A percentile compares a stretch with the other conserved stretches of the same genome.
These are phyloP conservation scores for Crocuta crocuta DNA, from an alignment of 2,113 vertebrate genomes.

Conservation along the genomic window DNA sequence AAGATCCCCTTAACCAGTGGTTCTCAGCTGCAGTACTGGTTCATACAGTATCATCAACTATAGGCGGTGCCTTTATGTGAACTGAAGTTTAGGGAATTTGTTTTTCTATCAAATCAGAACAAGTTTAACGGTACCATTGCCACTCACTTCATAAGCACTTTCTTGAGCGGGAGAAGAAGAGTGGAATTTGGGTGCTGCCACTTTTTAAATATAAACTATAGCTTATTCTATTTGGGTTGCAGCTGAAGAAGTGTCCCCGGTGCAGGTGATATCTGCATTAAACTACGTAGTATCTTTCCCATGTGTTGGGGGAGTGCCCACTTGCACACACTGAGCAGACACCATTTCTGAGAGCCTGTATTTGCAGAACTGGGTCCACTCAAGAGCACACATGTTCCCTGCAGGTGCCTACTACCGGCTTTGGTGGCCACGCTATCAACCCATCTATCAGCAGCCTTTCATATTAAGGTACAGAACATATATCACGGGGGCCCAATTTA, in stretches of 20 bases:
- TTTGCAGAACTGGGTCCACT: not conserved
- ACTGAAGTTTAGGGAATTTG: not conserved
- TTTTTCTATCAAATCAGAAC: not conserved
- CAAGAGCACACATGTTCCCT: conserved; percentile 26
- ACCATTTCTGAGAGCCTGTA: not conserved
- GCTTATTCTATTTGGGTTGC: not conserved
- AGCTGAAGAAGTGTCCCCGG: not conserved
- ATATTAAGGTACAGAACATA: conserved; percentile 85
- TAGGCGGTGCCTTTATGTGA: not conserved
- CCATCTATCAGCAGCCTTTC: conserved; percentile 62
- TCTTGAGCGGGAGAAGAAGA: not conserved
- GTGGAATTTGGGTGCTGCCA: not conserved
- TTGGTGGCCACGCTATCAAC: not conserved
- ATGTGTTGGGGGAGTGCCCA: rapidly evolving
- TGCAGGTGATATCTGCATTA: not conserved
- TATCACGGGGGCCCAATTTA: conserved; percentile 83
- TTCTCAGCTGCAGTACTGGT: not conserved
- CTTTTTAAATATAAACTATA: not conserved
- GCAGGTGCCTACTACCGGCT: conserved; percentile 52
- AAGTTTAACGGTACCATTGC: not conserved
- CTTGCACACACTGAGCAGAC: not conserved
- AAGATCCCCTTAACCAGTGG: not conserved
- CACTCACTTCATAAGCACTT: not conserved
- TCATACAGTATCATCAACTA: not conserved
- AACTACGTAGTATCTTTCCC: not conserved